Percentiles rank a stretch among this genome's conserved stretches.
These are phyloP conservation scores for Pteruthius melanotis DNA, from an alignment of 2,113 vertebrate species.

Conservation along the genomic window DNA sequence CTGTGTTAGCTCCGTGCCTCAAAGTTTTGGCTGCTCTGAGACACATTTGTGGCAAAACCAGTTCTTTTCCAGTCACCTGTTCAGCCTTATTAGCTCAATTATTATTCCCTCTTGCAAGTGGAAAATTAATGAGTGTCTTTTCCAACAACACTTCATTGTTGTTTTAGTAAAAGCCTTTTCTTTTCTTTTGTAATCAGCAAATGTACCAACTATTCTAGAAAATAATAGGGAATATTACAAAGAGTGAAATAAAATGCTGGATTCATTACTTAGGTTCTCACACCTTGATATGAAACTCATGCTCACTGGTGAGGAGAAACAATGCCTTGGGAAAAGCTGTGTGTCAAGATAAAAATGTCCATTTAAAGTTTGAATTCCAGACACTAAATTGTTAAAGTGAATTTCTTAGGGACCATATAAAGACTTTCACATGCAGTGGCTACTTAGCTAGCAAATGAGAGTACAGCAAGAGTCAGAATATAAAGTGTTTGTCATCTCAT, in stretches of 20 bases:
- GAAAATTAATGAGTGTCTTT: background rate
- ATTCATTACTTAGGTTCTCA: background rate
- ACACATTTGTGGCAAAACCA: background rate
- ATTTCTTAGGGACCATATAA: background rate
- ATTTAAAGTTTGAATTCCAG: background rate
- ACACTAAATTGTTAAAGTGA: background rate
- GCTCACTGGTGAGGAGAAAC: background rate
- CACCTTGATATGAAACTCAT: background rate
- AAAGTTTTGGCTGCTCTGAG: background rate
- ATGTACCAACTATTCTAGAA: background rate
- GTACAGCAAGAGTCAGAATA: background rate
- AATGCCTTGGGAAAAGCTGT: conserved; percentile 6
- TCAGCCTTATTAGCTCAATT: background rate
- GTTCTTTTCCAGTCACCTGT: background rate
- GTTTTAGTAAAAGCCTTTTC: background rate
- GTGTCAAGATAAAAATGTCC: conserved; percentile 24
- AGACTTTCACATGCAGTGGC: background rate
- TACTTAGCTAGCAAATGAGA: background rate
- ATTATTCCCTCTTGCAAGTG: background rate
- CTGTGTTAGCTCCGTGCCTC: background rate
- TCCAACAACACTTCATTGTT: background rate
- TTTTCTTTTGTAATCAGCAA: background rate
- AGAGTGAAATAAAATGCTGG: background rate
- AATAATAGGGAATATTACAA: background rate
- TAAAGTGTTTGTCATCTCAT: background rate